These are phyloP conservation scores for Drosophila aff. DNA, from an alignment of 1,140 invertebrate genomes.

Conservation along the genomic window DNA sequence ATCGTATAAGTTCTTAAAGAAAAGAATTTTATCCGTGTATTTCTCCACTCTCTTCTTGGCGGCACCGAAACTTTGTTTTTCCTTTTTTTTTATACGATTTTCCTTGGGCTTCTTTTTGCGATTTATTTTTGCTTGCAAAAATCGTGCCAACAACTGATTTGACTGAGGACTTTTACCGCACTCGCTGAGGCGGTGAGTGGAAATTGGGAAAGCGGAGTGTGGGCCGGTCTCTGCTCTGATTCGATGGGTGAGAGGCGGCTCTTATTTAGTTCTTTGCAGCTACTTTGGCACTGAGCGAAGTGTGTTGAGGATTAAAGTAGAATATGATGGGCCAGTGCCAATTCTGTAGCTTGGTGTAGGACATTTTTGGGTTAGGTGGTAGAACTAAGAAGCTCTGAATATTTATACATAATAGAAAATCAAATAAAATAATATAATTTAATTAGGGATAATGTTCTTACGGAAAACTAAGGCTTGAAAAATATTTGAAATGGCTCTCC, in stretches of 20 bases:
- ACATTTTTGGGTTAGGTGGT: not conserved
- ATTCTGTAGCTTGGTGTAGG: not conserved
- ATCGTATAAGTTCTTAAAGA: not conserved
- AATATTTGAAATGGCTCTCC: too few relatives aligned
- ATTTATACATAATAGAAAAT: not conserved
- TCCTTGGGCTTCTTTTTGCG: slow-evolving; percentile 30
- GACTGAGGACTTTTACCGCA: slow-evolving; percentile 67
- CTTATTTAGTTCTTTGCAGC: slow-evolving; percentile 49
- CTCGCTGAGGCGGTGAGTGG: slow-evolving; percentile 32
- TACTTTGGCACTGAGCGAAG: slow-evolving; percentile 50
- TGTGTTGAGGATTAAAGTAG: not conserved
- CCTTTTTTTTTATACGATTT: slow-evolving; percentile 35
- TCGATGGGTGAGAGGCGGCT: slow-evolving; percentile 27
- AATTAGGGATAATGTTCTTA: too few relatives aligned
- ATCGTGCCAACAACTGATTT: slow-evolving; percentile 79
- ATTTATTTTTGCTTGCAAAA: slow-evolving; percentile 61
- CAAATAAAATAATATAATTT: too few relatives aligned
- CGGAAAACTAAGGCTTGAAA: too few relatives aligned
- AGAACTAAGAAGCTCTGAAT: not conserved
- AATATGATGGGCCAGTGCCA: slow-evolving; percentile 18
- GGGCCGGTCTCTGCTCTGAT: slow-evolving; percentile 23
- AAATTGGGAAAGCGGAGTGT: slow-evolving; percentile 15
- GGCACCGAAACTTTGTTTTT: slow-evolving; percentile 66
- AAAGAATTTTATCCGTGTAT: not conserved
- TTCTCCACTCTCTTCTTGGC: slow-evolving; percentile 34